Conservation (phyloP, 1,140 invertebrate species). For the Micrasema minimum region DNA sequence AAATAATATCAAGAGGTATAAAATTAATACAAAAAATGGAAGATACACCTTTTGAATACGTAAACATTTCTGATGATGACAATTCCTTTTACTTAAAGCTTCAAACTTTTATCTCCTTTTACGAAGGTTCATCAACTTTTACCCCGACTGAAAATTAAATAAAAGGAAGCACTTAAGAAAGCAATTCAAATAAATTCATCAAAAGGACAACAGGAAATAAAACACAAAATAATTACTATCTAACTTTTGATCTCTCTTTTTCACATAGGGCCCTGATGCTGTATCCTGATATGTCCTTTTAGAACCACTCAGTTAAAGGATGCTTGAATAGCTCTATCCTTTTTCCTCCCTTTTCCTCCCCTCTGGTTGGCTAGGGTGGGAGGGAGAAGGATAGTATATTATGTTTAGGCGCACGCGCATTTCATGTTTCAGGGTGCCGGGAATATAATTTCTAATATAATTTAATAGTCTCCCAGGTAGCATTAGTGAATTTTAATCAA, state of each 20-base stretch:
- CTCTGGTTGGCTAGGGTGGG: conserved; percentile 14
- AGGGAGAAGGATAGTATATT: conserved; percentile 38
- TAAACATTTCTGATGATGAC: conserved; percentile 12
- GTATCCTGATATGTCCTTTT: background rate
- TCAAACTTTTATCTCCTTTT: conserved; percentile 28
- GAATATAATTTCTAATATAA: conserved; percentile 26
- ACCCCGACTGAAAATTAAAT: conserved; percentile 19
- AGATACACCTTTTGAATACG: conserved; percentile 3
- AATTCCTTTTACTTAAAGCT: conserved; percentile 17
- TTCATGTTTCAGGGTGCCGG: conserved; percentile 11
- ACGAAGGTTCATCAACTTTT: conserved; percentile 22
- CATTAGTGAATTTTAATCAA: conserved; percentile 29
- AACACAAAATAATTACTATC: no score
- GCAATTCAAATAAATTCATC: background rate
- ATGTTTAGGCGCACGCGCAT: conserved; percentile 48
- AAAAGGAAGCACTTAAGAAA: background rate
- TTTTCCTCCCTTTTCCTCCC: conserved; percentile 24
- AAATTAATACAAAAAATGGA: conserved; percentile 1
- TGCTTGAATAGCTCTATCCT: conserved; percentile 34
- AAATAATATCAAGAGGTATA: background rate
- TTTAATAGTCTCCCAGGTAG: conserved; percentile 26
- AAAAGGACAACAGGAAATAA: background rate
- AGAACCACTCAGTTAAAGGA: conserved; percentile 19
- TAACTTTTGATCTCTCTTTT: background rate
- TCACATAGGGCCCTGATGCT: background rate